Evolutionary conservation across 2,113 vertebrate genomes (phyloP).

Genomic region (Bagarius yarrelli): DNA sequence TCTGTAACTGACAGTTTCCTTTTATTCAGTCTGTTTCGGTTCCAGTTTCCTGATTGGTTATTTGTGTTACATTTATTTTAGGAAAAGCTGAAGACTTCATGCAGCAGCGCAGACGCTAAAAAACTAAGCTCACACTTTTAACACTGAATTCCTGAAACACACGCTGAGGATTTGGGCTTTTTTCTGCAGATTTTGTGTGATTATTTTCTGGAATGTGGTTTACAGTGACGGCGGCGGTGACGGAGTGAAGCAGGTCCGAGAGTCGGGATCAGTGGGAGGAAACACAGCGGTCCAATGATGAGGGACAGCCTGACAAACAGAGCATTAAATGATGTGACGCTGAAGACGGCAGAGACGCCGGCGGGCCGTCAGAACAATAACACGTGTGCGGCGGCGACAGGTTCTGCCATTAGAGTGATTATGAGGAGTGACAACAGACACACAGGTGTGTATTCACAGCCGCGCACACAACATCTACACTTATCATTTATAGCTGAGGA

Average conservation of each 20-base stretch:
- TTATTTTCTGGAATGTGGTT: no score
- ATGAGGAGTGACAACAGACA: background rate
- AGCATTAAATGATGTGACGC: background rate
- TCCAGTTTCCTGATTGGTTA: background rate
- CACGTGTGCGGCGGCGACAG: background rate
- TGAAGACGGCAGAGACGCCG: conserved; percentile 1
- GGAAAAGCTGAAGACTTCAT: background rate
- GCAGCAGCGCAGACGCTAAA: no score
- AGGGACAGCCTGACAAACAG: background rate
- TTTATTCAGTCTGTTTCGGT: background rate
- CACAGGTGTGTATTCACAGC: background rate
- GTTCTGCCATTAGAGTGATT: conserved; percentile 4
- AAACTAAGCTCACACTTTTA: no score
- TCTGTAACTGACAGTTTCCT: no score
- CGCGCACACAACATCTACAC: background rate
- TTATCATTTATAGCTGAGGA: background rate
- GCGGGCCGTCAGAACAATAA: conserved; percentile 20
- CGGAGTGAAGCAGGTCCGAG: background rate
- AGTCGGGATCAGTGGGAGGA: no score
- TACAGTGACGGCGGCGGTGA: background rate
- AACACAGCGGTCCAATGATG: background rate
- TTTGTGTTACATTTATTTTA: background rate
- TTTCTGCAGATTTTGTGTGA: no score
- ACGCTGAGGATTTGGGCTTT: no score
- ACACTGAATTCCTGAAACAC: no score